These are phyloP conservation scores for Tretioscincus oriximinensis DNA, from an alignment of 2,113 vertebrate genomes.

Conservation along the genomic window DNA sequence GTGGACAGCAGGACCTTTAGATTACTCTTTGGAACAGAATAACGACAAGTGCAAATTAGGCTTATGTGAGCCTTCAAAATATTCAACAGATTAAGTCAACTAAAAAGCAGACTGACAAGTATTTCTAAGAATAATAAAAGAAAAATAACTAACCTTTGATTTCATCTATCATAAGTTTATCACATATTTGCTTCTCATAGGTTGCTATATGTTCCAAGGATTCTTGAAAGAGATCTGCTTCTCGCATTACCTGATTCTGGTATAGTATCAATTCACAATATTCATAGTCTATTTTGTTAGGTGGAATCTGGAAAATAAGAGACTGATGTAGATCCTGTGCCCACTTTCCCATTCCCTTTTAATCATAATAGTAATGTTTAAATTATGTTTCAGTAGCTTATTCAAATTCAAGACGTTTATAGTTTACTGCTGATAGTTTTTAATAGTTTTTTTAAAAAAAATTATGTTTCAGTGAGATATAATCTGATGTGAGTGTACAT, in stretches of 20 bases:
- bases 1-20: too few relatives aligned
- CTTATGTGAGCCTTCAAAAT: background rate
- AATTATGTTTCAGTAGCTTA: too few relatives aligned
- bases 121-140: background rate
- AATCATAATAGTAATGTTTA: too few relatives aligned
- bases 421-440: too few relatives aligned
- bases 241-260: slow-evolving; percentile 82
- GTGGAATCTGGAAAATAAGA: slow-evolving; percentile 66
- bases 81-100: background rate
- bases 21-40: background rate
- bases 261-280: slow-evolving; percentile 80
- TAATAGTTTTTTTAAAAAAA: too few relatives aligned
- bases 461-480: too few relatives aligned
- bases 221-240: slow-evolving; percentile 77
- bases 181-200: slow-evolving; percentile 78
- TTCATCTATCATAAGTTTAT: slow-evolving; percentile 78
- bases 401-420: too few relatives aligned
- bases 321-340: background rate
- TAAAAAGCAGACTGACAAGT: background rate
- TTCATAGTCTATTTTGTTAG: slow-evolving; percentile 79
- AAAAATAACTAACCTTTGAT: slow-evolving; percentile 73
- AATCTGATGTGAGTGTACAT: too few relatives aligned
- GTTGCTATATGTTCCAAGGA: slow-evolving; percentile 79
- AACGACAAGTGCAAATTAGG: background rate
- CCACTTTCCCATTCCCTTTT: too few relatives aligned